Evolutionary conservation across 2,113 vertebrate species (phyloP).

Genomic region (Formicarius rufipectus): DNA sequence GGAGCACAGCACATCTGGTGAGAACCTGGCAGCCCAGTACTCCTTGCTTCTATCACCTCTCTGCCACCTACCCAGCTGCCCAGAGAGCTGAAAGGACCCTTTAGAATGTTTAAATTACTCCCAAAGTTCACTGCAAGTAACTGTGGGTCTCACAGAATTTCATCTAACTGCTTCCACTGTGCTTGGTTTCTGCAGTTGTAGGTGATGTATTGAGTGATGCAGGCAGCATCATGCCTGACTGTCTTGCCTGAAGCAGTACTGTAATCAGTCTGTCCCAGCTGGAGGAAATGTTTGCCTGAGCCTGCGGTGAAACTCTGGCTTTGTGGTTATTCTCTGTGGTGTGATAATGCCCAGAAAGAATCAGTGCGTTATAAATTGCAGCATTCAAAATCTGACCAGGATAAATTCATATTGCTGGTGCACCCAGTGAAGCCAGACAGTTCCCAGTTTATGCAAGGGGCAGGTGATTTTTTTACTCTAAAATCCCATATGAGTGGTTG

Average conservation of each 20-base stretch:
- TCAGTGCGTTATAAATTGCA: neutral
- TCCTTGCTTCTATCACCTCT: neutral
- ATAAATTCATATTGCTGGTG: neutral
- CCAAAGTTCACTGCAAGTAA: neutral
- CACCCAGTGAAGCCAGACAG: neutral
- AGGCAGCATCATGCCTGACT: neutral
- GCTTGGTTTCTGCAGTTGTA: neutral
- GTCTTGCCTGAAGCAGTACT: neutral
- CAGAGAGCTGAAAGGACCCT: neutral
- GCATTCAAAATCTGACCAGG: neutral
- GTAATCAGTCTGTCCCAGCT: neutral
- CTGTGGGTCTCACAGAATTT: neutral
- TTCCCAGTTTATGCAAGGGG: neutral
- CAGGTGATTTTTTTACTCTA: neutral
- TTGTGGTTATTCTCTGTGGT: neutral
- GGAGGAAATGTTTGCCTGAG: neutral
- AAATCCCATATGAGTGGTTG: neutral
- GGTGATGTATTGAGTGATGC: neutral
- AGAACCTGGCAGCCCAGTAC: accelerated
- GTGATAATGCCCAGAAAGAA: neutral
- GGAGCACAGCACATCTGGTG: accelerated
- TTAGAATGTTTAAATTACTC: neutral
- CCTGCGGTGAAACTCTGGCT: neutral
- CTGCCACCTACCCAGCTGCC: neutral
- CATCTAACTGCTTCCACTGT: too few relatives aligned